Base-by-base conservation (phyloP, 2,113 vertebrate genomes). In the Myanophis thanlyinensis region DNA sequence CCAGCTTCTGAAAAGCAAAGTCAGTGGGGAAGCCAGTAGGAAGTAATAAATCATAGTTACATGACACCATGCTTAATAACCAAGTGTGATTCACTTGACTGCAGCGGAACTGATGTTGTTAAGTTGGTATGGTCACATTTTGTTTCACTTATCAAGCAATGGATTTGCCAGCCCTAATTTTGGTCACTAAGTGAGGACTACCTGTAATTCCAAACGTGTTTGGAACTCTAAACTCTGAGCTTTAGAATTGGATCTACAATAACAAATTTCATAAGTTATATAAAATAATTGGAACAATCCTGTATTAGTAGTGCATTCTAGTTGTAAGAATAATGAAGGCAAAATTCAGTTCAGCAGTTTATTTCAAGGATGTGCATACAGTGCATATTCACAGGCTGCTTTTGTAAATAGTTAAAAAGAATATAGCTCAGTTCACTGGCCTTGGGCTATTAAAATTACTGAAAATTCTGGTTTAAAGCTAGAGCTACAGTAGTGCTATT, bases 211-310 rank as follows among this genome's bases (percentile, higher is more conserved):
- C 73, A 85, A 91, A n/a, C 54, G 30, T 1, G 25, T 52, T 91
- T 85, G n/a, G n/a, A n/a, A n/a, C n/a, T n/a, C n/a, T n/a, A n/a
- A n/a, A n/a, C n/a, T 96, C 95, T 97, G 95, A 1, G 95, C 94
- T 95, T 95, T 95, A 80, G 91, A 93, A n/a, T 91, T 96, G 89
- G 94, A 92, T 94, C 27, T 49, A 62, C 25, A 62, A 20, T 5
- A 44, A 10, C 53, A 56, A 46, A 25, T 89, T 94, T 93, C 91
- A 86, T 9, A 56, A 0, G 0, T 92, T 89, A 87, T 95, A 95
- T 95, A 95, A 87, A 91, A 94, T 91, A 89, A 91, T 95, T 94
- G 92, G 91, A 84, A 93, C 92, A 89, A 95, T 96, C 96, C 90
- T 93, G 27, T 95, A 46, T 84, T 93, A 87, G 90, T 85, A 91